A percentile compares a stretch with the other conserved stretches of the same genome.
These are phyloP conservation scores for Bacillus rossius DNA, from an alignment of 1,140 invertebrate species.

Conservation along the genomic window DNA sequence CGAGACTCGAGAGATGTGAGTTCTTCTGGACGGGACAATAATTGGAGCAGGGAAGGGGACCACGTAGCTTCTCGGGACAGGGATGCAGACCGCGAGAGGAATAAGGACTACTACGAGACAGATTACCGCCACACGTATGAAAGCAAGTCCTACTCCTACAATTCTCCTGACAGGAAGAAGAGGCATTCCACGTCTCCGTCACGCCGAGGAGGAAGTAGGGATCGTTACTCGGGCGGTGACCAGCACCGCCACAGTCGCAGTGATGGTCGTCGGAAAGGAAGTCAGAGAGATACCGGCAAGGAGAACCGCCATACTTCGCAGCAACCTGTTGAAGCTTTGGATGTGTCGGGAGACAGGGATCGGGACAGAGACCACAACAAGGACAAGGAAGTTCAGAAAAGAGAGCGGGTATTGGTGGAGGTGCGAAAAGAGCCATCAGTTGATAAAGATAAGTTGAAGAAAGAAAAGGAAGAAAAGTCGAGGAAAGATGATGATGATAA, in stretches of 20 bases:
- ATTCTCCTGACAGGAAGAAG: conserved; percentile 3
- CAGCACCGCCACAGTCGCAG: background rate
- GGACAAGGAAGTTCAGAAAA: conserved; percentile 4
- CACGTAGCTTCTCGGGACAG: background rate
- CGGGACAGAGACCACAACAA: background rate
- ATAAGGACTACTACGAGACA: background rate
- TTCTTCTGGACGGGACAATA: too few species aligned
- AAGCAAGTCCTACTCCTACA: background rate
- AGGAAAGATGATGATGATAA: conserved; percentile 7
- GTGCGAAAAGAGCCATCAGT: conserved; percentile 10
- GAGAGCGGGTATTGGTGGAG: conserved; percentile 9
- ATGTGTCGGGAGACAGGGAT: background rate
- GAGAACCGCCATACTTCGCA: background rate
- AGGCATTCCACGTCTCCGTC: background rate
- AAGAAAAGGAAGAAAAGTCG: conserved; percentile 7
- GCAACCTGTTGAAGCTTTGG: conserved; percentile 3
- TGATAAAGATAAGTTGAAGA: conserved; percentile 3
- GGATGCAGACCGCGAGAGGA: background rate
- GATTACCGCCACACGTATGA: conserved; percentile 1
- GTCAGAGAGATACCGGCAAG: background rate
- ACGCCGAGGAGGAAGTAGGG: background rate
- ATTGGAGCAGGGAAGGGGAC: too few species aligned
- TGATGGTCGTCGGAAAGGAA: background rate
- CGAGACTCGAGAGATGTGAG: too few species aligned
- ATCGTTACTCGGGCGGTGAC: background rate